Evolutionary conservation across 2,797 vertebrate species (phyloP), one percentile per base, ranked within the genome.

Genomic region (Sebastes kiyomatsui): DNA sequence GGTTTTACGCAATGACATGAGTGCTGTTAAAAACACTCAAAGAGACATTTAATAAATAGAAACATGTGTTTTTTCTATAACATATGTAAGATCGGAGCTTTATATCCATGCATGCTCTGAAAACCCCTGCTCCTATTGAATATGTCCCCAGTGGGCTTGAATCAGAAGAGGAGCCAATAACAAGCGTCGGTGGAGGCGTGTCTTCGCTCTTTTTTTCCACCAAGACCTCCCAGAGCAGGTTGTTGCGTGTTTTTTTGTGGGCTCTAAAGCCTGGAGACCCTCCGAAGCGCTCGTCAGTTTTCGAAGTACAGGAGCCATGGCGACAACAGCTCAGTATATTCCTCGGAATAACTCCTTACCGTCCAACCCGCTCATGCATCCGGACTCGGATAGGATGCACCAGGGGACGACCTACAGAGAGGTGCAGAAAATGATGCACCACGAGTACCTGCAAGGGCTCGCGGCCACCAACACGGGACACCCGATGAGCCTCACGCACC

Each of bases 391-490:
- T 87, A 95, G 97, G 92, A 96, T 99, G 94, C 98, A 98, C 90
- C 97, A 97, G 92, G 98, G 97, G 90, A 97, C 98, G 94, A 97
- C 98, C 90, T 99, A 98, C 95, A 95, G 98, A 96, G 98, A 99
- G 94, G 98, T 99, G 94, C 98, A 99, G 96, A 99, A 99, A 95
- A 98, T 99, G 96, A 98, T 99, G 97, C 98, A 99, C 97, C 98
- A 98, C 94, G 98, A 99, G 94, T 99, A 97, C 92, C 94, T 98
- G 90, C 97, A 97, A 88, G 97, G 98, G 93, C 95, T 99, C 77
- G 97, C 97, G 91, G 97, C 97, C 20, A 97, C 97, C 93, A 97
- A 97, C 95, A 97, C 97, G 91, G 97, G 97, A 88, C 98, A 98
- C 92, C 97, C 98, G 85, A 97, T 99, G 96, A 97, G 97, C 94